Base-by-base conservation (phyloP, 2,888 invertebrate genomes). In the Drosophila rellima region DNA sequence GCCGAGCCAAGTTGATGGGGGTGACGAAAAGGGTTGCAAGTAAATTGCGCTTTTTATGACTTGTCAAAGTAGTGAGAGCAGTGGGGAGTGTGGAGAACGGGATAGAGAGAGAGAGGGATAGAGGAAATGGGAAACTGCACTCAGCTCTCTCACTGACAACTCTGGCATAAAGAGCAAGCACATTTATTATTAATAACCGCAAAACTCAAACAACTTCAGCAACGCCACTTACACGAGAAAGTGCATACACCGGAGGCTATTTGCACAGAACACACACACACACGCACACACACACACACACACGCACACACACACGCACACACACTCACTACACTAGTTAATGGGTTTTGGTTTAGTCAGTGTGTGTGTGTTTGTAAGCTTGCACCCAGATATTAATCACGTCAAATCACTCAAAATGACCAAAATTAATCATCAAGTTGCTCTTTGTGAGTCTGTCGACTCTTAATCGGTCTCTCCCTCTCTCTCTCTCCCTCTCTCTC, bases 141-240 rank as follows among this genome's bases (percentile, higher is more conserved):
- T 62, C 48, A 40, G 13, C 62, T 26, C 56, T 40, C 60, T 60
- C 61, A 48, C 57, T 48, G 59, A 55, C 71, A 63, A 66, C 47
- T 70, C 66, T n/a, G 33, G 55, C 71, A 76, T 80, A 76, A 81
- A 81, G 80, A 65, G 74, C 80, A 88, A 73, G 79, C 78, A 80
- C 84, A 90, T 90, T 90, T 90, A 90, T 89, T 90, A 90, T 89
- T 90, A 90, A 90, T 89, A 90, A 80, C 80, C 86, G 72, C 84
- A 86, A 76, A 77, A 75, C 70, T 84, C 87, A 74, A 82, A 76
- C 78, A 81, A 76, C 86, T 82, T 78, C 87, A 80, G 52, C 45
- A 26, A 26, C 26, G 26, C 5, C 26, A 74, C 71, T 75, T 75
- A 71, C 70, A 70, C 42, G 51, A 57, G 60, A 71, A 76, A 71